Evolutionary conservation across 2,113 vertebrate species (phyloP), one percentile per base, ranked within the genome.

Genomic region (Riparia riparia): DNA sequence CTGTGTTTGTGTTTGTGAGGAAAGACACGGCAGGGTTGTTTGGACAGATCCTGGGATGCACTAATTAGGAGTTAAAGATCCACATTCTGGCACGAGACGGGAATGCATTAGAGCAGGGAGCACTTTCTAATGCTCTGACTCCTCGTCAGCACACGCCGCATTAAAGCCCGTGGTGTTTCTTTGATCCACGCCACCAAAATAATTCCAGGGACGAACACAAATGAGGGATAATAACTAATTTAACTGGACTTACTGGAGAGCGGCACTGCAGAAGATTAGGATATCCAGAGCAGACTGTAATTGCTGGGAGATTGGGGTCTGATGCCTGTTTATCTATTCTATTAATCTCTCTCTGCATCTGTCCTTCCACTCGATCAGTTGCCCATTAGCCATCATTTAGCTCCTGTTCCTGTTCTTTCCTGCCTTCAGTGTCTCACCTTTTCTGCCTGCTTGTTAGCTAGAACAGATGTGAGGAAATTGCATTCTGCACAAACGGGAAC

Each of bases 41-140:
- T 97, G 96, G 96, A 90, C 93, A 94, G 94, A 96, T 93, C 96
- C 93, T 34, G 89, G 84, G 61, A 93, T 56, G 95, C 39, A 3
- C 92, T 97, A 97, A 97, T 97, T 97, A 93, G 97, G 89, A 97
- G 93, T 96, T 97, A 96, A 97, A 97, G 96, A 96, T 94, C 92
- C 76, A 37, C 61, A 51, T 93, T 47, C 66, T 79, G 13, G 93
- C 90, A 93, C 26, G 42, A 96, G 96, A 47, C 0, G 3, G 37
- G 90, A 91, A 96, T 96, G 78, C 76, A 76, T 96, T 84, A 94
- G 86, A 70, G 32, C 14, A 53, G 64, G 78, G 72, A 93, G 69
- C 83, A 32, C 74, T 81, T 94, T 7, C 80, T 95, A 95, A 97
- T 82, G 94, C 96, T 63, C 69, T 79, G 95, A n/a, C 96, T 96